Conservation (phyloP, 2,888 invertebrate genomes). For the Mythimna lalbum region DNA sequence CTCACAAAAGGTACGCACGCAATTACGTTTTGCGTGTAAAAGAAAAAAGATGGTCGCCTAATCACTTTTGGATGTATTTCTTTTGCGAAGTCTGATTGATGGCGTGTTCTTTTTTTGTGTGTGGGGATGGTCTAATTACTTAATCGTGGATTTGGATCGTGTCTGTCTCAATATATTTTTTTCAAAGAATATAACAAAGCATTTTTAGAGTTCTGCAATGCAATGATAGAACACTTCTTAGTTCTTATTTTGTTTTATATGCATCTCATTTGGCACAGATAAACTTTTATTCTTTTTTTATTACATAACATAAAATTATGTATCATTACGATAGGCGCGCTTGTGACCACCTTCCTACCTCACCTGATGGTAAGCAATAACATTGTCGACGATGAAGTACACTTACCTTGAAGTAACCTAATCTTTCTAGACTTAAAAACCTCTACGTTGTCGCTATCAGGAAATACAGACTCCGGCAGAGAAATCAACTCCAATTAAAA, state of each 20-base stretch:
- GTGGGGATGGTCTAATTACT: constrained; percentile 23
- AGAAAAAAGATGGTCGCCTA: constrained; percentile 54
- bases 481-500: too few species aligned
- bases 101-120: constrained; percentile 41
- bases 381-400: too few species aligned
- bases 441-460: too few species aligned
- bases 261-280: background rate
- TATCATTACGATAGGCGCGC: too few species aligned
- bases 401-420: too few species aligned
- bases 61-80: constrained; percentile 59
- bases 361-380: too few species aligned
- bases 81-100: constrained; percentile 50
- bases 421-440: too few species aligned
- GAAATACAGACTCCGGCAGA: too few species aligned
- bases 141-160: constrained; percentile 4
- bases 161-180: background rate
- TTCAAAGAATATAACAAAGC: background rate
- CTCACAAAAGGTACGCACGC: constrained; percentile 70
- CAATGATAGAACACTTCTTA: too few species aligned
- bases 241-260: background rate
- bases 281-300: background rate
- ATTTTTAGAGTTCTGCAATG: background rate
- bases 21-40: constrained; percentile 70
- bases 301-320: background rate
- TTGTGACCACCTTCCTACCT: too few species aligned